Evolutionary conservation across 2,888 invertebrate species (phyloP).

Genomic region (Chrysomela aeneicollis): DNA sequence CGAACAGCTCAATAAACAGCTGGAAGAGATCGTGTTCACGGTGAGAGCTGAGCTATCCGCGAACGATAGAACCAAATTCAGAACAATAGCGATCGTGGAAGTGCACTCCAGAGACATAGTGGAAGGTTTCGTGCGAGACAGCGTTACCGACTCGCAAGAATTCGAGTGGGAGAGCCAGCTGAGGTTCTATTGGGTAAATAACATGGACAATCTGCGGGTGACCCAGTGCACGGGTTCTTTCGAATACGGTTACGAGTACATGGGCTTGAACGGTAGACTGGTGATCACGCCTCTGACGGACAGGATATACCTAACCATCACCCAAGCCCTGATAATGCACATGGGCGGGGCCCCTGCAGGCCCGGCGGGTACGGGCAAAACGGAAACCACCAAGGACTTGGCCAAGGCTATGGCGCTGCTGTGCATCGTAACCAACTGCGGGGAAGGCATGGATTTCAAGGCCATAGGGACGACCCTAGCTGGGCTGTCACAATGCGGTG

Average conservation of each 20-base stretch:
- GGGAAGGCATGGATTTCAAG: conserved; percentile 91
- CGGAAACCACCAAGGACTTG: conserved; percentile 90
- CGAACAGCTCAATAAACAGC: conserved; percentile 78
- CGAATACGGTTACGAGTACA: conserved; percentile 94
- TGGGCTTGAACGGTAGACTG: conserved; percentile 90
- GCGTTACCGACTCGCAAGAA: conserved; percentile 83
- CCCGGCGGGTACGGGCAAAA: conserved; percentile 86
- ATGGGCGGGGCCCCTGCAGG: conserved; percentile 92
- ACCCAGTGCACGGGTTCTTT: conserved; percentile 87
- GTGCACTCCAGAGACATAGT: conserved; percentile 93
- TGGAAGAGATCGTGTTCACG: conserved; percentile 83
- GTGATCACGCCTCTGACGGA: conserved; percentile 94
- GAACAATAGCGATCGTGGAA: conserved; percentile 88
- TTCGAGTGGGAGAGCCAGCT: conserved; percentile 96
- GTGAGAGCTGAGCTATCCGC: conserved; percentile 74
- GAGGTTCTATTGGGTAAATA: conserved; percentile 89
- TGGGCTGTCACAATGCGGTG: conserved; percentile 85
- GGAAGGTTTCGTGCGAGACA: conserved; percentile 79
- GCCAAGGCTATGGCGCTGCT: conserved; percentile 87
- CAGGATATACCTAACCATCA: conserved; percentile 90
- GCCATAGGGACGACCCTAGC: conserved; percentile 81
- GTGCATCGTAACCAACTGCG: conserved; percentile 90
- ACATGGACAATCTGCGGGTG: conserved; percentile 80
- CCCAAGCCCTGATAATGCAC: conserved; percentile 91
- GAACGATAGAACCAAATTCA: conserved; percentile 88